These are phyloP conservation scores for Hartigia nigra DNA, from an alignment of 2,888 invertebrate genomes.

Conservation along the genomic window DNA sequence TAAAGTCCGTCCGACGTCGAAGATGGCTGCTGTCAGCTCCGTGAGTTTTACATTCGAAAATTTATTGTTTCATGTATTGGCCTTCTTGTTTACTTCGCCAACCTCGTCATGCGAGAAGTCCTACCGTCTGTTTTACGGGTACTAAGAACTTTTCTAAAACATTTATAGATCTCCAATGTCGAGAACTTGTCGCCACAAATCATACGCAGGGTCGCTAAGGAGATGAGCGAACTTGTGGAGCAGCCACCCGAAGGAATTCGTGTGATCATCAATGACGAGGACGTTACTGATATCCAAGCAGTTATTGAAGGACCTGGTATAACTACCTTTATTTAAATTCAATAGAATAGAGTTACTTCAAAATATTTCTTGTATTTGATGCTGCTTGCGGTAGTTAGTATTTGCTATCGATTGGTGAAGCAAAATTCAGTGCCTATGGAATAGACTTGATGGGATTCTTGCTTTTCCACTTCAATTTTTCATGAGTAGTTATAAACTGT, in stretches of 20 bases:
- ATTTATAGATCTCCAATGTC: conserved; percentile 83
- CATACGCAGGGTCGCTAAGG: conserved; percentile 86
- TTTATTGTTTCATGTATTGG: neutral
- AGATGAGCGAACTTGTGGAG: conserved; percentile 85
- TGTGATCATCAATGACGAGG: conserved; percentile 89
- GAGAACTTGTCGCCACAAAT: conserved; percentile 96
- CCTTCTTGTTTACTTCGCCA: conserved; percentile 35
- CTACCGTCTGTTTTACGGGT: neutral
- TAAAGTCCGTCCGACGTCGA: conserved; percentile 1
- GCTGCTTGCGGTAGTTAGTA: neutral
- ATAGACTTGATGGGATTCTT: neutral
- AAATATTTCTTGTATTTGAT: neutral
- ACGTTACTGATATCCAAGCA: conserved; percentile 94
- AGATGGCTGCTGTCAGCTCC: conserved; percentile 56
- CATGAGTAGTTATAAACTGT: neutral
- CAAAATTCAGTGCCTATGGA: neutral
- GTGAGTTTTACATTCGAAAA: conserved; percentile 40
- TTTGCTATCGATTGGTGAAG: neutral
- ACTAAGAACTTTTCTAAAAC: neutral
- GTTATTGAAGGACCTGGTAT: conserved; percentile 89
- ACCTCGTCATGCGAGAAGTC: neutral
- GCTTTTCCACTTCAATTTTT: neutral
- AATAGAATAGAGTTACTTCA: neutral
- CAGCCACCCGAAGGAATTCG: conserved; percentile 92
- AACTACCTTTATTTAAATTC: conserved; percentile 2